A percentile compares a stretch with the other conserved stretches of the same genome.
phyloP scores from a whole-genome alignment of 2,888 invertebrate species.

The Aspidapion aeneum region DNA sequence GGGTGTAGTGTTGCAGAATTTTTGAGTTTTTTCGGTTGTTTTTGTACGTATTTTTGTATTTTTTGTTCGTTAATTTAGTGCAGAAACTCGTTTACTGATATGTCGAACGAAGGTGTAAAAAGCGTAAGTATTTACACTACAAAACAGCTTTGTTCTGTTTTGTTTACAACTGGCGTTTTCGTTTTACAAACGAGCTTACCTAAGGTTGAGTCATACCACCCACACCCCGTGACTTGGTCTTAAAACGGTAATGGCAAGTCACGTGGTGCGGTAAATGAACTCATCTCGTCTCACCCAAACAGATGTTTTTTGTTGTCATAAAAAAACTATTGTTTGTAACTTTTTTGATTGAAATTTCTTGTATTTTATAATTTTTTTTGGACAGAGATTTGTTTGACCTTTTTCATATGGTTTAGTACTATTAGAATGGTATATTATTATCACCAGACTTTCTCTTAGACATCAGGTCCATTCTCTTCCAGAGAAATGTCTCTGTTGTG shows the following conservation, averaged over 20 bases:
- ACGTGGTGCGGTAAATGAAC: neutral
- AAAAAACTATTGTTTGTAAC: no score
- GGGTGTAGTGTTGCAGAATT: neutral
- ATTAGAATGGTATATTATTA: no score
- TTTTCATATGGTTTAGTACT: no score
- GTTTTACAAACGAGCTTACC: neutral
- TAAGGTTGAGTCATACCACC: neutral
- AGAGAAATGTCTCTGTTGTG: no score
- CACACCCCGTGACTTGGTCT: neutral
- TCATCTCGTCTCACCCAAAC: neutral
- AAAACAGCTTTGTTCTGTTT: slow-evolving; percentile 2
- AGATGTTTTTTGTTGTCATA: neutral
- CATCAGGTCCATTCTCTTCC: no score
- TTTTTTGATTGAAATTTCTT: neutral
- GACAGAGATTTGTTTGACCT: no score
- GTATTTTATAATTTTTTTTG: neutral
- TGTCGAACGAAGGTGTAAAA: slow-evolving; percentile 59
- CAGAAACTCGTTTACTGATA: slow-evolving; percentile 31
- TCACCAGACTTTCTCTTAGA: no score
- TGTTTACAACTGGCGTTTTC: slow-evolving; percentile 3
- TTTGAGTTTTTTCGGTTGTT: slow-evolving; percentile 6
- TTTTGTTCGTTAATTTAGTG: neutral
- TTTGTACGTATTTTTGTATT: slow-evolving; percentile 6
- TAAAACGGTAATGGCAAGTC: neutral
- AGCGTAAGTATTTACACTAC: slow-evolving; percentile 50